These are phyloP conservation scores for Papilio xuthus DNA, from an alignment of 1,140 invertebrate genomes.

Conservation along the genomic window DNA sequence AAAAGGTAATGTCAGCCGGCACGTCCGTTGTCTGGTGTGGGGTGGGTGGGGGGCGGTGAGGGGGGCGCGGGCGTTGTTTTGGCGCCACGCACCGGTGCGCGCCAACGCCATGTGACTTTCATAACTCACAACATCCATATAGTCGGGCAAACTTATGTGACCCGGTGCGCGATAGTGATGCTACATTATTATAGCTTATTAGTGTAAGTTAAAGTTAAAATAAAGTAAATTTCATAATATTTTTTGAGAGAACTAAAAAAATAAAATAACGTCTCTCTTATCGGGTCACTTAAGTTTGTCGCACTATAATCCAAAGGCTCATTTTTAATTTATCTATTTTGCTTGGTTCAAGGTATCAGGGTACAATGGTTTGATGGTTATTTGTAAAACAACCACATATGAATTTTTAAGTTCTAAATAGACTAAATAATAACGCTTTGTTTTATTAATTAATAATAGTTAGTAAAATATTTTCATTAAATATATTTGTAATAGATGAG, in stretches of 20 bases:
- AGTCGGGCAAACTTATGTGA: neutral
- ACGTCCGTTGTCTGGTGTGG: neutral
- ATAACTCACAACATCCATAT: conserved; percentile 16
- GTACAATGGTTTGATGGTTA: neutral
- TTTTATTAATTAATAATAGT: neutral
- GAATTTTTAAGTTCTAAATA: neutral
- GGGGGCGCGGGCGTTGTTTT: neutral
- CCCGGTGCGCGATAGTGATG: neutral
- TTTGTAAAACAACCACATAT: neutral
- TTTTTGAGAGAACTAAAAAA: neutral
- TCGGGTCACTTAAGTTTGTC: neutral
- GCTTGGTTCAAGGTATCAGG: neutral
- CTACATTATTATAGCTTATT: neutral
- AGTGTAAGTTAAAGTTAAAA: too few relatives aligned
- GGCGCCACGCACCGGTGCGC: conserved; percentile 16
- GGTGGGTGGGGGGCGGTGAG: neutral
- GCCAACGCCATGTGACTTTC: conserved; percentile 16
- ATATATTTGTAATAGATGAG: neutral
- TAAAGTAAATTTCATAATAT: neutral
- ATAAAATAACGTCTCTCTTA: neutral
- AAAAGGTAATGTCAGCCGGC: conserved; percentile 6
- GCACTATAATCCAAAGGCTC: neutral
- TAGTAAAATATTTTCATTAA: neutral
- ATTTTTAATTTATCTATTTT: conserved; percentile 20
- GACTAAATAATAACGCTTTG: neutral